These are phyloP conservation scores for Andrena dorsata DNA, from an alignment of 2,888 invertebrate species.

Conservation along the genomic window DNA sequence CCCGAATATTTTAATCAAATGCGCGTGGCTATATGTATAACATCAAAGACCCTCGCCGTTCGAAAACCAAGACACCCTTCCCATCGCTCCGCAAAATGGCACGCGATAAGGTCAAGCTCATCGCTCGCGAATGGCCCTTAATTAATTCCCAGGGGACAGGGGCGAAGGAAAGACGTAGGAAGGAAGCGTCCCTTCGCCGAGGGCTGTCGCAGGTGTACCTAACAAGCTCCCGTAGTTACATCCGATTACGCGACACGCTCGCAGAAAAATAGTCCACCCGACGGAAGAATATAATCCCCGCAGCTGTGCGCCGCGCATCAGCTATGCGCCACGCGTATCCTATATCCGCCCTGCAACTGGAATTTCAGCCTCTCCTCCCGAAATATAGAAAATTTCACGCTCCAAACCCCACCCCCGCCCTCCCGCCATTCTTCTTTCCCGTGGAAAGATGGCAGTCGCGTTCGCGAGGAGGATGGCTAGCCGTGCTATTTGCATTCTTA, in stretches of 20 bases:
- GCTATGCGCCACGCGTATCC: slow-evolving; percentile 72
- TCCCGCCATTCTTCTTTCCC: slow-evolving; percentile 22
- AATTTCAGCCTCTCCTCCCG: slow-evolving; percentile 65
- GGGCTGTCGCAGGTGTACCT: slow-evolving; percentile 7
- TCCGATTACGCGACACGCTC: slow-evolving; percentile 41
- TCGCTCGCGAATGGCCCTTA: slow-evolving; percentile 56
- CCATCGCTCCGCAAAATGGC: slow-evolving; percentile 23
- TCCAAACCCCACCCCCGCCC: slow-evolving; percentile 4
- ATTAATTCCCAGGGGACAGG: slow-evolving; percentile 34
- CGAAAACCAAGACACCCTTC: slow-evolving; percentile 1
- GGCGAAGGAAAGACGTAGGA: background rate
- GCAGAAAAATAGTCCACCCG: slow-evolving; percentile 66
- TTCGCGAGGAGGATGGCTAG: slow-evolving; percentile 37
- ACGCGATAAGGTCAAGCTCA: slow-evolving; percentile 32
- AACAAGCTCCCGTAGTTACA: slow-evolving; percentile 58
- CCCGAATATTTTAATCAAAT: too few species aligned
- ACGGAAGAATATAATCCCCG: slow-evolving; percentile 74
- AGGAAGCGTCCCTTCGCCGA: background rate
- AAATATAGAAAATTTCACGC: slow-evolving; percentile 72
- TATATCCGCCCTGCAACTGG: slow-evolving; percentile 39
- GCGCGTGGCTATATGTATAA: too few species aligned
- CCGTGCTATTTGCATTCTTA: slow-evolving; percentile 80
- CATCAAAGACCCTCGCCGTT: background rate
- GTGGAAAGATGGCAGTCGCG: slow-evolving; percentile 56
- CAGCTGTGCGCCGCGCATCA: slow-evolving; percentile 79